These are phyloP conservation scores for Nyctereutes procyonoides DNA, from an alignment of 2,113 vertebrate species.

Conservation along the genomic window DNA sequence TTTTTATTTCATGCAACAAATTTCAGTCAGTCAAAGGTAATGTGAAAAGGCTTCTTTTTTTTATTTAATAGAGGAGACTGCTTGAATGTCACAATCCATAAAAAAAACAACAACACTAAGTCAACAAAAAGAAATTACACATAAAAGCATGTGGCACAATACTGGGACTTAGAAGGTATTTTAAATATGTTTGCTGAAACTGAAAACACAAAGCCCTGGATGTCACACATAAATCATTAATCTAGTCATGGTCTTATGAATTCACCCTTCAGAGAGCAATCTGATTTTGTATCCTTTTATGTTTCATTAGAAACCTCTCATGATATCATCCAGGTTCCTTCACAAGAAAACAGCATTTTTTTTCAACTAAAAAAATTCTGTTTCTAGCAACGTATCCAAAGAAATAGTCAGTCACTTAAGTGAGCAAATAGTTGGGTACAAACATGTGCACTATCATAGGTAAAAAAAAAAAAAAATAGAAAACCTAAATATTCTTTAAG, in stretches of 20 bases:
- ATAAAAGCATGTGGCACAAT: neutral
- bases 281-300: neutral
- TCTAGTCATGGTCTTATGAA: neutral
- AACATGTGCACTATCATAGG: neutral
- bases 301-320: neutral
- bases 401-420: neutral
- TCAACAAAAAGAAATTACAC: neutral
- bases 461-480: neutral
- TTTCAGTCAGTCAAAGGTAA: neutral
- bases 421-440: neutral
- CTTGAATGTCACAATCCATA: neutral
- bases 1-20: neutral
- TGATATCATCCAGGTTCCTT: neutral
- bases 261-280: neutral
- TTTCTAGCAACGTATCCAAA: neutral
- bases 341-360: neutral
- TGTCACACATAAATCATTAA: neutral
- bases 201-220: conserved; percentile 15
- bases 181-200: neutral
- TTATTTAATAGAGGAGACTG: neutral
- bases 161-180: neutral
- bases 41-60: neutral
- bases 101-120: conserved; percentile 5
- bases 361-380: neutral
- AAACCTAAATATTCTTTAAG: conserved; percentile 44